Conservation (phyloP, 1,140 invertebrate species). For the Olivierus martensii region DNA sequence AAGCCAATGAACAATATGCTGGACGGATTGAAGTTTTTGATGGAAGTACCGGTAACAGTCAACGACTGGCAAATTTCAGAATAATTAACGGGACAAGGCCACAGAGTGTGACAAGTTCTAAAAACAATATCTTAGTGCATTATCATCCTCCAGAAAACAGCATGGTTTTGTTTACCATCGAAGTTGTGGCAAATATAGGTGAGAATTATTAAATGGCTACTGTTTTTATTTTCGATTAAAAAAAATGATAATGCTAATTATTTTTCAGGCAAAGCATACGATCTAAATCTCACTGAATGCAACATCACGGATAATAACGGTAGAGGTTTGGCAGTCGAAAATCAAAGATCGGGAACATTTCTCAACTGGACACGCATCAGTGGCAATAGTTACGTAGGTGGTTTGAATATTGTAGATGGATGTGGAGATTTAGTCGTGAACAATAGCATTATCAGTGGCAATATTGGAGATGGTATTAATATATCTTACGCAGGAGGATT, state of each 20-base stretch:
- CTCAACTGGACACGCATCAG: constrained; percentile 66
- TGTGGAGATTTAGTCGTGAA: constrained; percentile 88
- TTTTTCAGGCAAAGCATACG: constrained; percentile 56
- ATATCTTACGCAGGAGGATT: constrained; percentile 83
- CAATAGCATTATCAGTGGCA: constrained; percentile 71
- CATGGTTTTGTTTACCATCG: constrained; percentile 54
- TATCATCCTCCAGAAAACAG: constrained; percentile 52
- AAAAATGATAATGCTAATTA: neutral
- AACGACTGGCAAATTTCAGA: constrained; percentile 13
- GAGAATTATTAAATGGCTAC: constrained; percentile 9
- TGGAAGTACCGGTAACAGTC: constrained; percentile 34
- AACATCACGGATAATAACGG: constrained; percentile 79
- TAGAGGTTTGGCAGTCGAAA: constrained; percentile 74
- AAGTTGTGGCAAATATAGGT: constrained; percentile 44
- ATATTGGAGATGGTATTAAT: constrained; percentile 54
- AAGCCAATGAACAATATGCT: constrained; percentile 49
- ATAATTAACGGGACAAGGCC: constrained; percentile 57
- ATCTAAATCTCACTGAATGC: constrained; percentile 72
- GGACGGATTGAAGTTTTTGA: constrained; percentile 61
- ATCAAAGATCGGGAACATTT: constrained; percentile 62
- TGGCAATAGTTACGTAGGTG: constrained; percentile 73
- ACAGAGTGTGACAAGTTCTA: constrained; percentile 63
- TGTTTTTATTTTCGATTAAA: neutral
- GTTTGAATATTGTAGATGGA: constrained; percentile 68
- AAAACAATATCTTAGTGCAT: constrained; percentile 57